phyloP scores from a whole-genome alignment of 1,140 invertebrate genomes.

The Battus philenor region DNA sequence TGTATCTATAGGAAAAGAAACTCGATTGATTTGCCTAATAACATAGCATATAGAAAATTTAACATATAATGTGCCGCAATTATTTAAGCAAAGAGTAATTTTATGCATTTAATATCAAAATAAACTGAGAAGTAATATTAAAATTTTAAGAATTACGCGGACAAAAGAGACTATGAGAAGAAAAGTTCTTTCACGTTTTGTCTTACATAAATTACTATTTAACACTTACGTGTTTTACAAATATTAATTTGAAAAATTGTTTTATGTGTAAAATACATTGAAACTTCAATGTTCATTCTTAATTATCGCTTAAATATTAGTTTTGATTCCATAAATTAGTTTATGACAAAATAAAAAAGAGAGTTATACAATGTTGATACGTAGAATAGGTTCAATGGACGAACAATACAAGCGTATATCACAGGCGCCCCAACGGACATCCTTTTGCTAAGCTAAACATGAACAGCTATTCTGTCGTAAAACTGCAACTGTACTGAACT shows the following conservation, averaged over 20 bases:
- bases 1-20: conserved; percentile 7
- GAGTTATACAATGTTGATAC: conserved; percentile 25
- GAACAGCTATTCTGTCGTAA: conserved; percentile 34
- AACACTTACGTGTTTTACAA: conserved; percentile 29
- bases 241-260: conserved; percentile 41
- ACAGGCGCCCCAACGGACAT: conserved; percentile 54
- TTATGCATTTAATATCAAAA: no score
- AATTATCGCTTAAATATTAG: conserved; percentile 19
- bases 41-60: no score
- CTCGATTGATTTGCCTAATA: no score
- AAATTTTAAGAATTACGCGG: background rate
- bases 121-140: no score
- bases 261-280: conserved; percentile 42
- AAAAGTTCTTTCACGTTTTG: conserved; percentile 11
- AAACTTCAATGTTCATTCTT: conserved; percentile 38
- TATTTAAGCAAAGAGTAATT: no score
- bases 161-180: background rate
- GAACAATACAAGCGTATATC: conserved; percentile 72
- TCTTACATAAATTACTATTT: conserved; percentile 35
- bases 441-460: conserved; percentile 54
- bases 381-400: conserved; percentile 61
- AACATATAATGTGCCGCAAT: no score
- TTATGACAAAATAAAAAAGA: conserved; percentile 18
- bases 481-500: conserved; percentile 5
- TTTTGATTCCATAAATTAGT: conserved; percentile 12